Evolutionary conservation across 1,140 invertebrate species (phyloP).

Genomic region (Atta texana): DNA sequence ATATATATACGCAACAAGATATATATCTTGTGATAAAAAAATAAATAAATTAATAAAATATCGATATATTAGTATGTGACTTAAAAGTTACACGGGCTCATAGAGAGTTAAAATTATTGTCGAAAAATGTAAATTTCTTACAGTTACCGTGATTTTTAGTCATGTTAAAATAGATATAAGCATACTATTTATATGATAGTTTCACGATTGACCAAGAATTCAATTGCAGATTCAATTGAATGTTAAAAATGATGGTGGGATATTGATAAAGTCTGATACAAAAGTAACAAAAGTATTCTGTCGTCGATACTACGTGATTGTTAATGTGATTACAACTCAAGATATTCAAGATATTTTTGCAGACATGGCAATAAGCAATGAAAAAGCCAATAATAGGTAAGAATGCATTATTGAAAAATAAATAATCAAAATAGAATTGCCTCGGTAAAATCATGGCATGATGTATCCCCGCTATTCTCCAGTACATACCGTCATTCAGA

Average conservation of each 20-base stretch:
- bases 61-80: too few relatives aligned
- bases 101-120: not conserved
- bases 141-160: not conserved
- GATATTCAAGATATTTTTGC: not conserved
- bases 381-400: not conserved
- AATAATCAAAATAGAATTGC: not conserved
- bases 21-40: too few relatives aligned
- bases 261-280: conserved; percentile 20
- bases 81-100: too few relatives aligned
- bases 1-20: too few relatives aligned
- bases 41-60: too few relatives aligned
- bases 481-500: conserved; percentile 40
- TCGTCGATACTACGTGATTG: not conserved
- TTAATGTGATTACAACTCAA: conserved; percentile 1
- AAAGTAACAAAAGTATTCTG: not conserved
- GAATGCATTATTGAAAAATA: not conserved
- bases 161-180: not conserved
- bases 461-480: not conserved
- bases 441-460: conserved; percentile 8
- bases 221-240: not conserved
- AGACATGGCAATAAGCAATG: not conserved
- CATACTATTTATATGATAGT: not conserved
- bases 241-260: not conserved
- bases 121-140: not conserved
- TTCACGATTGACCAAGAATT: not conserved